Evolutionary conservation across 2,888 invertebrate genomes (phyloP), one percentile per base, ranked within the genome.

Genomic region (Erebia ligea): DNA sequence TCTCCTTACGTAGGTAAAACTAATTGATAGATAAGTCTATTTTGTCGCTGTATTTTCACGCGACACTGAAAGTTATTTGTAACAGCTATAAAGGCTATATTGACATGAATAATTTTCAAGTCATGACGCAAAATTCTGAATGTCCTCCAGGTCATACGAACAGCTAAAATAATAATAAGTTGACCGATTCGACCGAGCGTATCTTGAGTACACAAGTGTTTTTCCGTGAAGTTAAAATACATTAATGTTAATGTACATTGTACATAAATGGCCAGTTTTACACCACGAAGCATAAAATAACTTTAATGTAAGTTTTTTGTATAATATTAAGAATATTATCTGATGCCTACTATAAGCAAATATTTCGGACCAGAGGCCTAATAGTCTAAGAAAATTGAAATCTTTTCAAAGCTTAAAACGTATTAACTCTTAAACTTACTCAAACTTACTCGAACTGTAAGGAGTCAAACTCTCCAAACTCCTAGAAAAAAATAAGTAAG

Each of bases 161-260:
- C 86, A 86, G 83, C 85, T 88, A 86, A 82, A 82, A 84, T 81
- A 85, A 85, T 83, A 83, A 85, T 83, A 83, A 78, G 81, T 79
- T 89, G 89, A 87, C 90, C 89, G 89, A 86, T 88, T 85, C 76
- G 89, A 87, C 89, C 87, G 89, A 75, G 77, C 75, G 74, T 69
- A 68, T 68, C 72, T 76, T 74, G 75, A 73, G 73, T 80, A 80
- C 81, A 88, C 86, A 88, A 84, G 86, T 90, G 88, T 88, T 86
- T 78, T 79, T 75, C 13, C 59, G 61, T 66, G 2, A 17, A 66
- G 48, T 11, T 62, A 61, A 67, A 25, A 25, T 57, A 13, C 0
- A 1, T 56, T n/a, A n/a, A n/a, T n/a, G n/a, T n/a, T n/a, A n/a
- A 56, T 1, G 21, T 57, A 57, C 21, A 13, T 4, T 66, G 15